Base-by-base conservation (phyloP, 2,797 vertebrate genomes). In the Thaleichthys pacificus region DNA sequence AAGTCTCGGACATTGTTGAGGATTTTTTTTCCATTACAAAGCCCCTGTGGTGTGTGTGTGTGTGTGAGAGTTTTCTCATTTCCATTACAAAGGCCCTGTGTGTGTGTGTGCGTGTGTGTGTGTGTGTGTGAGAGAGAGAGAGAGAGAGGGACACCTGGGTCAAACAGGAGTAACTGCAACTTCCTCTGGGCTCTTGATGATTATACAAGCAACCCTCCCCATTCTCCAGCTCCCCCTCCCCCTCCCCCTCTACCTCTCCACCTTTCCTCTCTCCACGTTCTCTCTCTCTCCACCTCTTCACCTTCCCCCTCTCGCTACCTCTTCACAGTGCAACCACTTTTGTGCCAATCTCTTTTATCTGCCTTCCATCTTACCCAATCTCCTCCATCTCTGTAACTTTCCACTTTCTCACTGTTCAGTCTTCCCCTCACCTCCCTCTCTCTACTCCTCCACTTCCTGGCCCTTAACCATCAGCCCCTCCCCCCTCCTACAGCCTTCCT, bases 61-160 rank as follows among this genome's bases (percentile, higher is more conserved):
- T 74, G 72, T 69, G 42, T 35, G 63, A 28, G 26, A 17, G 21
- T 28, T 28, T 28, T 28, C 3, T 3, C 28, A 28, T 28, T 28
- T 28, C 28, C 28, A 28, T 28, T 28, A 28, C 28, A 28, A 28
- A 28, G 28, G 4, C 28, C 28, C 28, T 30, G 28, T 66, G 71
- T 66, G 63, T 61, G 56, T 28, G 64, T n/a, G 42, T 28, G 71
- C n/a, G 69, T 58, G 30, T 42, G 35, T 19, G 51, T 4, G 11
- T 4, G 47, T 4, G 47, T 4, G 47, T 4, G 47, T 0, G 47
- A 11, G 47, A 49, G 47, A 49, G 47, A 49, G 47, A 49, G 47
- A 51, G 17, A 51, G 11, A 56, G 51, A 56, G 51, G 6, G 35
- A 66, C n/a, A 49, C 22, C 38, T 22, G 12, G 11, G 64, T 24